phyloP scores from a whole-genome alignment of 1,140 invertebrate species.

The Bombus pyrosoma region DNA sequence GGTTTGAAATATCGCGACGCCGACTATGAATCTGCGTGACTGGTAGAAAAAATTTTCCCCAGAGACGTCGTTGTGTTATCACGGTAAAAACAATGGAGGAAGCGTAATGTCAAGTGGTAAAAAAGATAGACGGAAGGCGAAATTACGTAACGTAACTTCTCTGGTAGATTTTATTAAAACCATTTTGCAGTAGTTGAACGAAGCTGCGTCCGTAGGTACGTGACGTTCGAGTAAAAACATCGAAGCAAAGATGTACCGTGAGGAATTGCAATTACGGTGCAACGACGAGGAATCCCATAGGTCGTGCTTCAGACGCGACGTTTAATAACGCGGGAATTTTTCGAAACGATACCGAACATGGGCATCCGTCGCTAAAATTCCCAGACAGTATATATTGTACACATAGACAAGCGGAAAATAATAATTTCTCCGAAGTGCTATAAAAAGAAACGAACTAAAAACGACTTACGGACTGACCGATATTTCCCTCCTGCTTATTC shows the following conservation, averaged over 20 bases:
- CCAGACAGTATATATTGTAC: neutral
- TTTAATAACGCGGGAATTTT: conserved; percentile 39
- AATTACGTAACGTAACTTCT: neutral
- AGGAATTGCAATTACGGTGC: conserved; percentile 13
- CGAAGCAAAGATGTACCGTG: neutral
- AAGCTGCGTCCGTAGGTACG: no score
- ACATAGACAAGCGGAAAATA: conserved; percentile 18
- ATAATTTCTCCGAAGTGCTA: conserved; percentile 12
- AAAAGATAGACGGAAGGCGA: neutral
- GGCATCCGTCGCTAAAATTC: neutral
- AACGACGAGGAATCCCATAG: neutral
- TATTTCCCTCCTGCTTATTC: neutral
- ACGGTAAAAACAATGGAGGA: neutral
- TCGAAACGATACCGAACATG: conserved; percentile 1
- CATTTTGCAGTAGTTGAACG: no score
- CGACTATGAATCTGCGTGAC: no score
- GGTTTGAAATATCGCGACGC: neutral
- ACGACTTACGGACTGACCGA: neutral
- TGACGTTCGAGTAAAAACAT: neutral
- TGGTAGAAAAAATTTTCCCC: no score
- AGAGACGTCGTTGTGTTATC: neutral
- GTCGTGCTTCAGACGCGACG: no score
- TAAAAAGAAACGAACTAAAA: neutral
- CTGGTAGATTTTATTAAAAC: no score
- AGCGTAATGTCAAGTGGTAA: neutral